Evolutionary conservation across 2,797 vertebrate species (phyloP), one percentile per base, ranked within the genome.

Genomic region (Novumbra hubbsi): DNA sequence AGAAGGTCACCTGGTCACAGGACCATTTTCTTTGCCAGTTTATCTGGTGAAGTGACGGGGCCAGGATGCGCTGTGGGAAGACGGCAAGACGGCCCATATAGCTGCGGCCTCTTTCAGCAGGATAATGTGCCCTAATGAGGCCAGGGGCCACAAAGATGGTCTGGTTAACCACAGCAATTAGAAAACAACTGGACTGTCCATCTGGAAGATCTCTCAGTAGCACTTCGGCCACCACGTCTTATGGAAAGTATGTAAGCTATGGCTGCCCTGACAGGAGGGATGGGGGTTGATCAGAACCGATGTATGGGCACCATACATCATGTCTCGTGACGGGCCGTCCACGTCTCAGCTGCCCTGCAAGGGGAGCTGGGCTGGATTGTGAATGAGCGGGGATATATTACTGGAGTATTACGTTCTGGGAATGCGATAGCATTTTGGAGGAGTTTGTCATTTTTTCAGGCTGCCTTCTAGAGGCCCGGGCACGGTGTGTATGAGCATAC

Each of bases 131-230:
- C 34, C 34, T 38, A 24, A 60, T 60, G 24, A 60, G 12, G 2
- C 55, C 55, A 60, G 55, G 55, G 11, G 55, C 55, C 55, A 24
- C 12, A 21, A 12, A 60, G 21, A 60, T 24, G 12, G 24, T 60
- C n/a, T 11, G 55, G 55, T 9, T 12, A 12, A 60, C 55, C 55
- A 24, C 55, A 27, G 24, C 85, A 88, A 87, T 89, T 90, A 89
- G 79, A 70, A 85, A 77, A 84, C 81, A 80, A 79, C 71, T 28
- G 79, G 72, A 71, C 81, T 84, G 82, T 85, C 80, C 84, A 83
- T 84, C 81, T 87, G 89, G 87, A 90, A 66, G 75, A 68, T 71
- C 75, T 86, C 84, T 81, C 81, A 85, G 81, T 85, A 87, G 87
- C 86, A 88, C 72, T 84, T 83, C 81, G 80, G 86, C 24, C 21